Evolutionary conservation across 2,888 invertebrate species (phyloP).

Genomic region (Harpalus rufipes): DNA sequence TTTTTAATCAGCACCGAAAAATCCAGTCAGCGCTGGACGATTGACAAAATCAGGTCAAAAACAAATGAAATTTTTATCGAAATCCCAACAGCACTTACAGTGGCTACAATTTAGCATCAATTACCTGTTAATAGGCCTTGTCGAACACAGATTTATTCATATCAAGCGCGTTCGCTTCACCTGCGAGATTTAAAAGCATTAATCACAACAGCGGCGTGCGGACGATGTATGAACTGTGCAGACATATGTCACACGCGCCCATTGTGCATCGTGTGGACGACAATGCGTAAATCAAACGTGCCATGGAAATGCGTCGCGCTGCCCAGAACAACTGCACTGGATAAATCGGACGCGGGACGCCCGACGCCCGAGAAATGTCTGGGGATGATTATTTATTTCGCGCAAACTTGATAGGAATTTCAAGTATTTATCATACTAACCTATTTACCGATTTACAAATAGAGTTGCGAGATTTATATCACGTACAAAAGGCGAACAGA

Average conservation of each 20-base stretch:
- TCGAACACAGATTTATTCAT: constrained; percentile 49
- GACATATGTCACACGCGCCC: constrained; percentile 67
- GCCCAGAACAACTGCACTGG: constrained; percentile 21
- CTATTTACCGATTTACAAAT: constrained; percentile 10
- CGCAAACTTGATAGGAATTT: constrained; percentile 8
- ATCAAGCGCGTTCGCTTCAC: constrained; percentile 5
- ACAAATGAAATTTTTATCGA: constrained; percentile 30
- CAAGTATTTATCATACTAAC: constrained; percentile 11
- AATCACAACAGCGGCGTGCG: constrained; percentile 32
- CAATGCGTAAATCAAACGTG: constrained; percentile 64
- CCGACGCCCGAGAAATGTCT: constrained; percentile 1
- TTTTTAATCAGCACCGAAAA: constrained; percentile 37
- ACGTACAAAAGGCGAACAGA: background rate
- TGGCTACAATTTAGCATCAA: constrained; percentile 43
- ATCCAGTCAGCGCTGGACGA: background rate
- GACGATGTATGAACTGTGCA: constrained; percentile 45
- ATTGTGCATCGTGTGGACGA: constrained; percentile 72
- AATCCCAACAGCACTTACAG: constrained; percentile 25
- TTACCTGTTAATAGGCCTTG: constrained; percentile 49
- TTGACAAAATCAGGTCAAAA: constrained; percentile 40
- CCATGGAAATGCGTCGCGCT: constrained; percentile 51
- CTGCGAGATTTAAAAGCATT: constrained; percentile 38
- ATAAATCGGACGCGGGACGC: constrained; percentile 13
- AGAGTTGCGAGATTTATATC: background rate
- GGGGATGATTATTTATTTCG: constrained; percentile 37